These are phyloP conservation scores for Festucalex cinctus DNA, from an alignment of 2,113 vertebrate genomes.

Conservation along the genomic window DNA sequence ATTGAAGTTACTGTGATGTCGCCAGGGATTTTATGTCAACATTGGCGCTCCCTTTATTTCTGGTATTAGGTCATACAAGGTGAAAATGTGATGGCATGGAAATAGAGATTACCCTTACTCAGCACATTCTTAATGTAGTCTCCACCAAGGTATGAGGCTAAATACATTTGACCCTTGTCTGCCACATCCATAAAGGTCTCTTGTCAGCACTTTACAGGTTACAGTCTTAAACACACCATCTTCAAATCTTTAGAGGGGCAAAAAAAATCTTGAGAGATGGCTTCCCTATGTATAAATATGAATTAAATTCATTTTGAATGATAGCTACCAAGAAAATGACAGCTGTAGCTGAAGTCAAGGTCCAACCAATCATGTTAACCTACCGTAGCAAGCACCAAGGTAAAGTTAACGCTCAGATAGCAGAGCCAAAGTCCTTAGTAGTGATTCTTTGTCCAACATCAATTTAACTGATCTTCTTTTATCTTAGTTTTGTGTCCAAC, in stretches of 20 bases:
- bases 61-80: background rate
- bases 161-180: background rate
- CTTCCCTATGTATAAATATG: background rate
- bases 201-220: background rate
- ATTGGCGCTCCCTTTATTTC: background rate
- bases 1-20: background rate
- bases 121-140: background rate
- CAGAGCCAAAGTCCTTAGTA: too few relatives aligned
- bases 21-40: background rate
- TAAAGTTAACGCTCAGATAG: too few relatives aligned
- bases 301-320: background rate
- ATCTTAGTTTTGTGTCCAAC: too few relatives aligned
- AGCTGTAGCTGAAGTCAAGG: background rate
- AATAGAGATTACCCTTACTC: background rate
- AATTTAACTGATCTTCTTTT: too few relatives aligned
- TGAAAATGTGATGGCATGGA: background rate
- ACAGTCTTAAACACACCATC: background rate
- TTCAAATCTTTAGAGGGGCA: too few relatives aligned
- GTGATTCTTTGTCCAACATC: too few relatives aligned
- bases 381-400: too few relatives aligned
- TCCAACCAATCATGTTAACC: background rate
- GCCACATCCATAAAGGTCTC: background rate
- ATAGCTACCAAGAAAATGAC: background rate
- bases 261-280: background rate
- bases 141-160: background rate